phyloP scores from a whole-genome alignment of 2,888 invertebrate species.

The Hypsopygia costalis region DNA sequence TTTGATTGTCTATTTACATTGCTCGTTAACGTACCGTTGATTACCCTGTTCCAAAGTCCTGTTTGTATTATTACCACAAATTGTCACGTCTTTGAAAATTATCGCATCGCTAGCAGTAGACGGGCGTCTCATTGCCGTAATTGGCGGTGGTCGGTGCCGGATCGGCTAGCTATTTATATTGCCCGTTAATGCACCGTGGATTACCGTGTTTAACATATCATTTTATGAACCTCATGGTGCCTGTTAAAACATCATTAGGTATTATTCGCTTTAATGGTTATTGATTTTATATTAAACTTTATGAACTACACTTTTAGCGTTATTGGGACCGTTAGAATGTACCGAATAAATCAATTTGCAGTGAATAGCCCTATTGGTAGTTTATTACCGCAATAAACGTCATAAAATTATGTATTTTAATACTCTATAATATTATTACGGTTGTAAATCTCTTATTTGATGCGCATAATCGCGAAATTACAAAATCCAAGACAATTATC shows the following conservation, averaged over 20 bases:
- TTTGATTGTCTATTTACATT: too few species aligned
- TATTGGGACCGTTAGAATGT: conserved; percentile 4
- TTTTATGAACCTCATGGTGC: conserved; percentile 35
- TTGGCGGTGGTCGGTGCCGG: background rate
- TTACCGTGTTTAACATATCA: conserved; percentile 36
- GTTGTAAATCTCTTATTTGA: too few species aligned
- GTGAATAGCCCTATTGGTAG: background rate
- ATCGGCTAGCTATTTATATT: conserved; percentile 19
- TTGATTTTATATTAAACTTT: conserved; percentile 29
- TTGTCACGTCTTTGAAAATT: too few species aligned
- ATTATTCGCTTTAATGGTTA: conserved; percentile 36
- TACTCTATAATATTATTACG: too few species aligned
- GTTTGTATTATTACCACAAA: too few species aligned
- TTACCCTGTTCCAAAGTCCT: too few species aligned
- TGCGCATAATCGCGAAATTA: too few species aligned
- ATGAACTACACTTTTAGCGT: conserved; percentile 9
- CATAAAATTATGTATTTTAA: background rate
- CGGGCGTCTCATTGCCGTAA: background rate
- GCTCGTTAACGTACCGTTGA: too few species aligned
- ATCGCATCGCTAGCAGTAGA: too few species aligned
- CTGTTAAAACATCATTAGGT: conserved; percentile 44
- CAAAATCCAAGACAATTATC: too few species aligned
- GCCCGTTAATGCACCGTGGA: conserved; percentile 29
- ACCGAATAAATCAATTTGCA: conserved; percentile 2
- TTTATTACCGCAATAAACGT: background rate